Evolutionary conservation across 2,888 invertebrate genomes (phyloP), one percentile per base, ranked within the genome.

Genomic region (Aradus depressus): DNA sequence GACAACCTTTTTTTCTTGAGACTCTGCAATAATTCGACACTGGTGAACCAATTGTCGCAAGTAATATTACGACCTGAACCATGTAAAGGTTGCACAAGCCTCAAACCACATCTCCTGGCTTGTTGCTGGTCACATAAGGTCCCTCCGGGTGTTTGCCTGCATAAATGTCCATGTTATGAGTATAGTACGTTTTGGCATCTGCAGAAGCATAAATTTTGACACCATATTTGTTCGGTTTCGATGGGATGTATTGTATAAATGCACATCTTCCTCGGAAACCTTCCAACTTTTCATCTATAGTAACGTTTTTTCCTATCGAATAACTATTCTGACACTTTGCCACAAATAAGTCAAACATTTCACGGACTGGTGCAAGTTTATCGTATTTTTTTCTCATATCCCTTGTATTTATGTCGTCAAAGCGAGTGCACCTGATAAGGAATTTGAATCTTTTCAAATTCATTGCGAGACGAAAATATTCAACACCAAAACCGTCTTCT

Each of bases 211-310:
- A 67, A 26, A 60, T 56, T 56, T 64, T 62, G 10, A 63, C 55
- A 12, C 60, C 63, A 56, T 64, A 62, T 57, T 63, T 63, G 8
- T 58, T 59, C 12, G 62, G 64, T 51, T 65, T 65, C 4, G 54
- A 58, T 22, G 62, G 60, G 6, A 63, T 62, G 49, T 60, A 63
- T 45, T 60, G 59, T 16, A 56, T 51, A 50, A 62, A 62, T 6
- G 44, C 50, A 47, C 59, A 62, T 44, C 60, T 49, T 5, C 61
- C 63, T 54, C 59, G 57, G 52, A 62, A 62, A 19, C 60, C 51
- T 32, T 60, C 56, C 44, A 63, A 44, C 53, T 58, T 60, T 50
- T 63, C 62, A 55, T 64, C 62, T 14, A 61, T 55, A 14, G 61
- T 62, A 8, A 59, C 45, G 12, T 22, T 23, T n/a, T n/a, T 54